Evolutionary conservation across 2,797 vertebrate genomes (phyloP).

Genomic region (Coreius guichenoti): DNA sequence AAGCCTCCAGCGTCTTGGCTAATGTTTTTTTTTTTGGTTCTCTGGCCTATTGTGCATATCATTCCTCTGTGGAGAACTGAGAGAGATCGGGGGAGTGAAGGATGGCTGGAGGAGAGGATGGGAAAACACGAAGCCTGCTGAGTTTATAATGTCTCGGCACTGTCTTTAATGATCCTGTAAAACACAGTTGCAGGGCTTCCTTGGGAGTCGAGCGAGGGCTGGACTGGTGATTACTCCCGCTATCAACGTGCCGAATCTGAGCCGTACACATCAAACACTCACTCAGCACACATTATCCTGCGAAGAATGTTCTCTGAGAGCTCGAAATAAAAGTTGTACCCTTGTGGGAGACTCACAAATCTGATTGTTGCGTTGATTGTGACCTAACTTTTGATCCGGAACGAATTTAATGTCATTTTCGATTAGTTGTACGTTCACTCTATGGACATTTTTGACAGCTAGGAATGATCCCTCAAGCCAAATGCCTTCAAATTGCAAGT

Average conservation of each 20-base stretch:
- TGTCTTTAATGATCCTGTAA: slow-evolving; percentile 63
- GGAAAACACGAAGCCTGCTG: slow-evolving; percentile 48
- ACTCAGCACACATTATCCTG: slow-evolving; percentile 42
- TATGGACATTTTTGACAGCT: not conserved
- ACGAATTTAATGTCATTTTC: not conserved
- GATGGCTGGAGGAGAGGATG: slow-evolving; percentile 53
- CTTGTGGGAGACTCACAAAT: slow-evolving; percentile 27
- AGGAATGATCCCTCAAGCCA: not conserved
- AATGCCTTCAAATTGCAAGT: not conserved
- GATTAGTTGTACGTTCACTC: not conserved
- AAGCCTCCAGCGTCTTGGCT: slow-evolving; percentile 40
- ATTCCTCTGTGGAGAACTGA: slow-evolving; percentile 56
- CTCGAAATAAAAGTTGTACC: slow-evolving; percentile 37
- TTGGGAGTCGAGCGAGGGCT: slow-evolving; percentile 19
- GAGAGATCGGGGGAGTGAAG: slow-evolving; percentile 43
- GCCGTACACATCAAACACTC: slow-evolving; percentile 49
- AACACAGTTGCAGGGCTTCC: slow-evolving; percentile 35
- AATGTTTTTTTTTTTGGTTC: slow-evolving; percentile 46
- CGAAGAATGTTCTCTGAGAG: slow-evolving; percentile 48
- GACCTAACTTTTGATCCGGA: not conserved
- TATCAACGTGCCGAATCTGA: slow-evolving; percentile 48
- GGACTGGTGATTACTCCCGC: slow-evolving; percentile 29
- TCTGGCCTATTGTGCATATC: slow-evolving; percentile 52
- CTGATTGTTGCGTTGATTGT: slow-evolving; percentile 25
- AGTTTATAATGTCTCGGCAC: slow-evolving; percentile 44